Conservation (phyloP, 2,113 vertebrate genomes). For the Halcyon malimbica region DNA sequence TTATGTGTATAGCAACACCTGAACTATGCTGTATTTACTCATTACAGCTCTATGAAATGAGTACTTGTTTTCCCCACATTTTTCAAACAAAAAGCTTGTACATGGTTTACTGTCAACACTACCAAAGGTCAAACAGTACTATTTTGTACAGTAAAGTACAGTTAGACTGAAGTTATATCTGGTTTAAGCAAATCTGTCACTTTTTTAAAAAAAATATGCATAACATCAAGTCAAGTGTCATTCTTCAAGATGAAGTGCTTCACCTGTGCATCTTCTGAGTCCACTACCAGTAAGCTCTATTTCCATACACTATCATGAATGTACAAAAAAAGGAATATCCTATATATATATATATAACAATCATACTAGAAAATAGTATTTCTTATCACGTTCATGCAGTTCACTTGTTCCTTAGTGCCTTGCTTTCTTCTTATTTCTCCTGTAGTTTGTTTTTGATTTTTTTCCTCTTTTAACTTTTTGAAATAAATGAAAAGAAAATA, state of each 20-base stretch:
- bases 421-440: conserved; percentile 34
- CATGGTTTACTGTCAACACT: background rate
- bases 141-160: background rate
- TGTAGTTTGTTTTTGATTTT: background rate
- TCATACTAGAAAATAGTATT: background rate
- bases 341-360: background rate
- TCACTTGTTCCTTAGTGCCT: conserved; percentile 12
- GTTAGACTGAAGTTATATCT: background rate
- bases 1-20: background rate
- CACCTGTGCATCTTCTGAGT: background rate
- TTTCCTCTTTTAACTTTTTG: conserved; percentile 49
- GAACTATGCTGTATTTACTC: background rate
- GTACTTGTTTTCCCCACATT: background rate
- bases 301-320: background rate
- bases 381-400: background rate
- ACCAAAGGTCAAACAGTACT: background rate
- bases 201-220: background rate
- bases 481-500: conserved; percentile 70
- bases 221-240: background rate
- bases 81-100: background rate
- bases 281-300: background rate
- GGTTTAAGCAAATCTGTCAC: background rate
- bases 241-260: background rate
- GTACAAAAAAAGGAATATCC: background rate
- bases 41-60: background rate